A percentile compares a stretch with the other conserved stretches of the same genome.
Evolutionary conservation across 2,113 vertebrate species (phyloP).

Genomic region (Monarcha castaneiventris): DNA sequence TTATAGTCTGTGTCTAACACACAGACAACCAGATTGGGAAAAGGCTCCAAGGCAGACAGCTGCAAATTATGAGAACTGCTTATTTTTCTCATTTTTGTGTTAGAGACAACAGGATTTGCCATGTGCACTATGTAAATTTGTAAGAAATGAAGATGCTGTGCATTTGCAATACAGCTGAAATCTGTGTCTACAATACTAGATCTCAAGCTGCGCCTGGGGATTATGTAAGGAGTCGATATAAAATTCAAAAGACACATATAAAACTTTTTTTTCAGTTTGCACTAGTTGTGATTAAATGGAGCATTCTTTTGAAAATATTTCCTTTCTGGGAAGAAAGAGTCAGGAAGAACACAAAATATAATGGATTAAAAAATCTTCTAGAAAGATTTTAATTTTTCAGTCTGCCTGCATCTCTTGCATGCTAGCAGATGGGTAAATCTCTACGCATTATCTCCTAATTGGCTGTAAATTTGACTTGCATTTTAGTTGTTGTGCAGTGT

Average conservation of each 20-base stretch:
- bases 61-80: neutral
- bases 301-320: neutral
- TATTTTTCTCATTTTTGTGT: neutral
- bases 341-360: neutral
- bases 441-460: neutral
- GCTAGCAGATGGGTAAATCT: neutral
- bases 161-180: neutral
- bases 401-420: neutral
- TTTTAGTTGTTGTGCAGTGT: neutral
- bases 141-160: neutral
- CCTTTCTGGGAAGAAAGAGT: neutral
- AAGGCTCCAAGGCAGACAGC: neutral
- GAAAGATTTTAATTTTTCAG: neutral
- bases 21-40: neutral
- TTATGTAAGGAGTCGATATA: fast-evolving
- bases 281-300: neutral
- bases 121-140: neutral
- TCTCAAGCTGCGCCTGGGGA: neutral
- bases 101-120: neutral
- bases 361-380: neutral
- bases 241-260: neutral
- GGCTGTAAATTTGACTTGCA: neutral
- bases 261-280: neutral
- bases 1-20: neutral
- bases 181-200: neutral